Evolutionary conservation across 2,113 vertebrate species (phyloP), one percentile per base, ranked within the genome.

Genomic region (Paratilapia polleni): DNA sequence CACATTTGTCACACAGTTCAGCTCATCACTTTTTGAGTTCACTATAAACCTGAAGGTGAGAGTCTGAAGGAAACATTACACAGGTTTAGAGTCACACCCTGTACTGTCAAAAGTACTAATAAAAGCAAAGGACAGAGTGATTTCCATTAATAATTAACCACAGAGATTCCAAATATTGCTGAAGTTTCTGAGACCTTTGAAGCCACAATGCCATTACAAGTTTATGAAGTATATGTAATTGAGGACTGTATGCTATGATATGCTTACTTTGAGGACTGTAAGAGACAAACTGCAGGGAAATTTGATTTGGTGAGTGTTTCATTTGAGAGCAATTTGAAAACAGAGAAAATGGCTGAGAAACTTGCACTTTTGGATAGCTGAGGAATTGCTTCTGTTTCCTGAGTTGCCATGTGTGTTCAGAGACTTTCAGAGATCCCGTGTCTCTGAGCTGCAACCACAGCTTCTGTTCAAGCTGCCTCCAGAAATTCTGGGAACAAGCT

Each of bases 391-490:
- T n/a, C n/a, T n/a, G n/a, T 47, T 91, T 1, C 61, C 41, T 91
- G 84, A 83, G 9, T 9, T 91, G 90, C 2, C n/a, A 63, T 0
- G 26, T 91, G 36, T 93, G 92, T 81, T 84, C 86, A 83, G 86
- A 90, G 80, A 91, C 76, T 0, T 91, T 89, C 68, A 90, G 64
- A n/a, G n/a, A n/a, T n/a, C n/a, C n/a, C n/a, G n/a, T n/a, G n/a
- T n/a, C n/a, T n/a, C n/a, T n/a, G n/a, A n/a, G n/a, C n/a, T 92
- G 91, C 85, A 0, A 1, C 82, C 91, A 92, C 81, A 86, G 14
- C 31, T 91, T 91, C 82, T 93, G 90, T 75, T 89, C 57, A 49
- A 88, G 38, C 77, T 93, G 92, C 63, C 81, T 93, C 79, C 6
- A 85, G 3, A 6, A 61, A 8, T 80, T 82, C 79, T 92, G 89